Conservation (phyloP, 2,888 invertebrate species). For the Sarcophaga rosellei region DNA sequence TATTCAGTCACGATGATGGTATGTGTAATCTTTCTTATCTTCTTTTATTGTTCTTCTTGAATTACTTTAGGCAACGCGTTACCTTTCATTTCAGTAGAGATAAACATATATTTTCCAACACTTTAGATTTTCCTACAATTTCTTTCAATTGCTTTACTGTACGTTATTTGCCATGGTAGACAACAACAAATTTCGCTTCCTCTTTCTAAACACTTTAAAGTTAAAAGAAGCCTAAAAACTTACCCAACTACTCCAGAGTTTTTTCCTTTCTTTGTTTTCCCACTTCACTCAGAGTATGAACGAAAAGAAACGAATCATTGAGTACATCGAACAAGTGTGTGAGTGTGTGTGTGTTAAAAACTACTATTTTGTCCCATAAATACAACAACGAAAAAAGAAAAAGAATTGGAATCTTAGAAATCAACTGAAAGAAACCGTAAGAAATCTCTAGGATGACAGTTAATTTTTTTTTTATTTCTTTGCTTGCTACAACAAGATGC, state of each 20-base stretch:
- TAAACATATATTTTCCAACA: too few species aligned
- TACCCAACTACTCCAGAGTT: not conserved
- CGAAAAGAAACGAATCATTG: slow-evolving; percentile 9
- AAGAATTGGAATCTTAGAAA: not conserved
- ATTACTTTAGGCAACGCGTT: too few species aligned
- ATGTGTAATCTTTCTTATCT: too few species aligned
- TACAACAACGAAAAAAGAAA: not conserved
- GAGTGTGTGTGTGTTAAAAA: slow-evolving; percentile 27
- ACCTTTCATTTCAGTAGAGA: too few species aligned
- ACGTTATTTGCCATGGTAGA: slow-evolving; percentile 2
- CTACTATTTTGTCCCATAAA: slow-evolving; percentile 3
- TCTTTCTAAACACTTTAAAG: slow-evolving; percentile 42
- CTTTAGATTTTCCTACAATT: too few species aligned
- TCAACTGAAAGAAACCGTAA: slow-evolving; percentile 34
- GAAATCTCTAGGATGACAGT: slow-evolving; percentile 46
- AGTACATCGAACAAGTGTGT: slow-evolving; percentile 16
- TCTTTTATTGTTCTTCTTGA: too few species aligned
- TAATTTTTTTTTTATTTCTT: not conserved
- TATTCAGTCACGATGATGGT: too few species aligned
- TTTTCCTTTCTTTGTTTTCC: not conserved
- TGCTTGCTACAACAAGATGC: slow-evolving; percentile 18
- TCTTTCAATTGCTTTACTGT: not conserved
- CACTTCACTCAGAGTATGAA: not conserved
- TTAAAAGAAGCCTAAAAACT: slow-evolving; percentile 42
- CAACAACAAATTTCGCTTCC: slow-evolving; percentile 54